Conservation (phyloP, 2,113 vertebrate genomes). For the Ovis canadensis region DNA sequence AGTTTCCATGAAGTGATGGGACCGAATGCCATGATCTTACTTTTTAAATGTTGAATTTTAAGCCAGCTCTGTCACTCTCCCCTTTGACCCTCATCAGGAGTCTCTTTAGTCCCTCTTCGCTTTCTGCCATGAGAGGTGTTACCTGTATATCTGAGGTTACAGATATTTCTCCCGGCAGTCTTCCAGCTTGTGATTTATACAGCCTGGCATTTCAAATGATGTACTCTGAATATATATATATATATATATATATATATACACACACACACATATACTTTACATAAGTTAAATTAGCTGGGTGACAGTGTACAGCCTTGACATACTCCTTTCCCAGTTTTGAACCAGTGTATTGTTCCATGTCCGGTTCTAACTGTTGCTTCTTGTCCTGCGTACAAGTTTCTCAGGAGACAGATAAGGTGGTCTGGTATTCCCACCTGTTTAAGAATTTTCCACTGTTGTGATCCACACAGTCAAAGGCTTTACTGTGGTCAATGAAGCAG, state of each 20-base stretch:
- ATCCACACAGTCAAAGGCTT: not conserved
- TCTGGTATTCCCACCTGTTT: not conserved
- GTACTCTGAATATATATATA: not conserved
- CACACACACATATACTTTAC: no score
- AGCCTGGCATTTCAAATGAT: accelerated
- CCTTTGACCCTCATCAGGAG: not conserved
- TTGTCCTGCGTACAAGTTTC: not conserved
- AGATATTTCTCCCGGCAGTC: not conserved
- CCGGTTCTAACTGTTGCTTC: not conserved
- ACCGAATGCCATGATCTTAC: not conserved
- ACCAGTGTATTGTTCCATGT: not conserved
- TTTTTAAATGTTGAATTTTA: not conserved
- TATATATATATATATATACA: no score
- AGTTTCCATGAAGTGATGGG: not conserved
- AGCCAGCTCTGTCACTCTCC: not conserved
- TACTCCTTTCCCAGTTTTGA: not conserved
- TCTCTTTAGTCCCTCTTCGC: not conserved
- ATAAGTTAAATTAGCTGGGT: not conserved
- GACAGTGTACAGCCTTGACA: not conserved
- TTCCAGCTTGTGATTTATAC: not conserved
- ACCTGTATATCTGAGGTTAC: not conserved
- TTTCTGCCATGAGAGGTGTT: not conserved
- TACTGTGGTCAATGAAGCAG: not conserved
- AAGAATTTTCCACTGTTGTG: not conserved
- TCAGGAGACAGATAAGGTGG: not conserved